Evolutionary conservation across 2,888 invertebrate genomes (phyloP), one percentile per base, ranked within the genome.

Genomic region (Acrobeloides nanus): DNA sequence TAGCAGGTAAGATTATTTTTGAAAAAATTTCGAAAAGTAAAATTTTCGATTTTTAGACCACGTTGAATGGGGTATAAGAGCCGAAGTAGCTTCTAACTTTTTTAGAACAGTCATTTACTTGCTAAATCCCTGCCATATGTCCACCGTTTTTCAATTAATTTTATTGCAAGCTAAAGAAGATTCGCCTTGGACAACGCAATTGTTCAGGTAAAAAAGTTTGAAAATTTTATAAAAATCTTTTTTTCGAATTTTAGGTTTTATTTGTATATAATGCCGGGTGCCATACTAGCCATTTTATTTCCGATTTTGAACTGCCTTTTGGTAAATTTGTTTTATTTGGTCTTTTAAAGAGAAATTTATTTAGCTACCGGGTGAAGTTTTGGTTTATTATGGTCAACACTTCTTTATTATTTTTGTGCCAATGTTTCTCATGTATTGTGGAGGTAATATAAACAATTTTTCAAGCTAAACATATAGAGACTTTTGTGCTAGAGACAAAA

Each of bases 301-400:
- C 92, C 93, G 51, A 90, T 93, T 78, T 85, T 89, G 47, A 90
- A 90, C 75, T 88, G 90, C 44, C 81, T 90, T 75, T 82, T 84
- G 75, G 88, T 88, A 80, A 81, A 81, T 52, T 33, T 6, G 8
- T 3, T 15, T 25, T 23, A 10, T 12, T 12, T 43, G 23, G 38
- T 20, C n/a, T 23, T 3, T 5, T 40, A 4, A 12, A 5, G 8
- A 35, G 15, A 10, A 44, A 38, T 12, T 8, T 6, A 5, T 53
- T 51, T 18, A 55, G 55, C 26, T 55, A 26, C 4, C 27, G 21
- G 85, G 88, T 74, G 93, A 93, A 78, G 85, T 85, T 71, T 84
- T 87, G 57, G 82, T 88, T 48, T 93, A 93, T 77, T 93, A 88
- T 83, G 84, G 92, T 74, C 93, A 93, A 77, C 93, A 93, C 79